These are phyloP conservation scores for Scartelaos histophorus DNA, from an alignment of 2,113 vertebrate species.

Conservation along the genomic window DNA sequence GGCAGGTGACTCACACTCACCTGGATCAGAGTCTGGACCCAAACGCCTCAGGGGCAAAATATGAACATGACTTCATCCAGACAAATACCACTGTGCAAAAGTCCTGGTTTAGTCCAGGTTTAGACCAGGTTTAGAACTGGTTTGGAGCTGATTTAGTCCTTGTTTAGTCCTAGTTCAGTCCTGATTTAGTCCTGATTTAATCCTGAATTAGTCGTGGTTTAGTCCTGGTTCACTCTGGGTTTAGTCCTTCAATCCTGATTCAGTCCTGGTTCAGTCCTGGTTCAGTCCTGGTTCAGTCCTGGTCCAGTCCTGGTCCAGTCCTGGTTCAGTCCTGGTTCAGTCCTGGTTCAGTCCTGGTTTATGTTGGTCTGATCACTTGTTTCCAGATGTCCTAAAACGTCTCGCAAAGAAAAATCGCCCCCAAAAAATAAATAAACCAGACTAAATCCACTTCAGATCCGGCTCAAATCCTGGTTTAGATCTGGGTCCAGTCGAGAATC, in stretches of 20 bases:
- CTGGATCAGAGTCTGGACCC: neutral
- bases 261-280: neutral
- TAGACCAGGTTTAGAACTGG: neutral
- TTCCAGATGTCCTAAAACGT: neutral
- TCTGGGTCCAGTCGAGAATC: neutral
- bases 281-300: neutral
- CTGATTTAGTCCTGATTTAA: neutral
- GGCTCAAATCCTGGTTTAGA: neutral
- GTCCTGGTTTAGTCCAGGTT: neutral
- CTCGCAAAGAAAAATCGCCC: neutral
- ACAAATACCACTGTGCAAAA: neutral
- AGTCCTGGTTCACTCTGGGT: neutral
- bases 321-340: neutral
- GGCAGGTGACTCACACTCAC: neutral
- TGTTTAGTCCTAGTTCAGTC: neutral
- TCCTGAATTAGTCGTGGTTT: neutral
- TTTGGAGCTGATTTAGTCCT: neutral
- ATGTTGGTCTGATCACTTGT: neutral
- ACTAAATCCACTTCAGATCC: neutral
- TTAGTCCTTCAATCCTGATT: neutral
- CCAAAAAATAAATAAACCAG: neutral
- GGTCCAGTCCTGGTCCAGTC: neutral
- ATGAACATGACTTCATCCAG: neutral
- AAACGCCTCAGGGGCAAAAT: neutral
- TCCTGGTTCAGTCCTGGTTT: neutral